phyloP scores from a whole-genome alignment of 2,797 vertebrate genomes.

The Enteromius argenteus region DNA sequence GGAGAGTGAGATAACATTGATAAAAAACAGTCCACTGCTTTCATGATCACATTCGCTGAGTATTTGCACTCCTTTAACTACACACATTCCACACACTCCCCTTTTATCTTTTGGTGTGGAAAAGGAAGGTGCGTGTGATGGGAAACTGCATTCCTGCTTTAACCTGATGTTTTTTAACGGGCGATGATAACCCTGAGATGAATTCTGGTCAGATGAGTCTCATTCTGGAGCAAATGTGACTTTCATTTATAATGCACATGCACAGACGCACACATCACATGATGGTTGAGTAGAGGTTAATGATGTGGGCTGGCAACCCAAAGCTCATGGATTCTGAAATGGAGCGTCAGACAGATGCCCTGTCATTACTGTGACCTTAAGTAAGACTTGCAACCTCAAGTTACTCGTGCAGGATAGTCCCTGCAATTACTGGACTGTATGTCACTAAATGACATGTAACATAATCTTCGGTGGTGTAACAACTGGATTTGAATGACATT shows the following conservation, averaged over 20 bases:
- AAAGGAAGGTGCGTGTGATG: not conserved
- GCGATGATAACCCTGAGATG: slow-evolving; percentile 11
- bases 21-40: not conserved
- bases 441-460: slow-evolving; percentile 19
- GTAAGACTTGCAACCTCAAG: slow-evolving; percentile 13
- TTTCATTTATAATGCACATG: slow-evolving; percentile 61
- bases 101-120: slow-evolving; percentile 5
- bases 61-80: not conserved
- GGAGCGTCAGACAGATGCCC: not conserved
- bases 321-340: not conserved
- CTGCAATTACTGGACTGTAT: slow-evolving; percentile 11
- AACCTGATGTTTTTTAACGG: slow-evolving; percentile 57
- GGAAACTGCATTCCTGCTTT: slow-evolving; percentile 44
- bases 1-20: not conserved
- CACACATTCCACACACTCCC: not conserved
- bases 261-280: slow-evolving; percentile 40
- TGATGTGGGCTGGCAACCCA: slow-evolving; percentile 26
- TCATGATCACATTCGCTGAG: not conserved
- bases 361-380: slow-evolving; percentile 31
- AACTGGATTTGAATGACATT: slow-evolving; percentile 40
- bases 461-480: slow-evolving; percentile 10
- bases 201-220: slow-evolving; percentile 54
- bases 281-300: slow-evolving; percentile 21
- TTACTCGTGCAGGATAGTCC: not conserved
- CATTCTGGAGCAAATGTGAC: slow-evolving; percentile 66